phyloP scores from a whole-genome alignment of 2,888 invertebrate genomes.

The Achlya flavicornis region DNA sequence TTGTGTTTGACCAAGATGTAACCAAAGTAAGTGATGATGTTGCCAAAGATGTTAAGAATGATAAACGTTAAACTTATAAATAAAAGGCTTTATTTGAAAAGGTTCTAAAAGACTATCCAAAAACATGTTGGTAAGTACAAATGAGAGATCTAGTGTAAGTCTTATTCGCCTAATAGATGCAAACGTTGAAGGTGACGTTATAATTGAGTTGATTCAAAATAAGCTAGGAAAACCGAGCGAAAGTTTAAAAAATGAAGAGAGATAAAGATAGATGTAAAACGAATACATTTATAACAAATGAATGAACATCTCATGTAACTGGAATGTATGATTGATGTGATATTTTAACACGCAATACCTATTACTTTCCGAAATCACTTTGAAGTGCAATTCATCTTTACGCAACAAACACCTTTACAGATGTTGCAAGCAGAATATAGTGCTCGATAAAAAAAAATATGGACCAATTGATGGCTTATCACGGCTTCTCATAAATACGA shows the following conservation, averaged over 20 bases:
- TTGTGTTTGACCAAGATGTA: not conserved
- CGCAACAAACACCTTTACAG: constrained; percentile 24
- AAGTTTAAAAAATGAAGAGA: not conserved
- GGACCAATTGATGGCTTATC: no score
- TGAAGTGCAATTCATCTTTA: constrained; percentile 23
- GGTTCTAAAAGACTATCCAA: not conserved
- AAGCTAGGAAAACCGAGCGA: no score
- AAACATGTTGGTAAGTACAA: no score
- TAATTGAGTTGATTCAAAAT: not conserved
- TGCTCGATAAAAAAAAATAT: not conserved
- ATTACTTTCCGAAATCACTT: constrained; percentile 31
- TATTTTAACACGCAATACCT: constrained; percentile 24
- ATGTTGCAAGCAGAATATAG: constrained; percentile 14
- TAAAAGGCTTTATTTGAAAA: not conserved
- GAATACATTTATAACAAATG: not conserved
- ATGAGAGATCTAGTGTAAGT: not conserved
- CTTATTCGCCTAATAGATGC: not conserved
- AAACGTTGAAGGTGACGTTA: not conserved
- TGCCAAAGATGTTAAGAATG: no score
- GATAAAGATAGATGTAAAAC: constrained; percentile 8
- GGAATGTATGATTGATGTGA: constrained; percentile 17
- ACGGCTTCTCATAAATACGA: no score
- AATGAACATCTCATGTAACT: constrained; percentile 19
- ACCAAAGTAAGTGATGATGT: not conserved
- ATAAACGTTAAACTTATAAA: not conserved